Base-by-base conservation (phyloP, 2,797 vertebrate genomes). In the Caiman crocodilus region DNA sequence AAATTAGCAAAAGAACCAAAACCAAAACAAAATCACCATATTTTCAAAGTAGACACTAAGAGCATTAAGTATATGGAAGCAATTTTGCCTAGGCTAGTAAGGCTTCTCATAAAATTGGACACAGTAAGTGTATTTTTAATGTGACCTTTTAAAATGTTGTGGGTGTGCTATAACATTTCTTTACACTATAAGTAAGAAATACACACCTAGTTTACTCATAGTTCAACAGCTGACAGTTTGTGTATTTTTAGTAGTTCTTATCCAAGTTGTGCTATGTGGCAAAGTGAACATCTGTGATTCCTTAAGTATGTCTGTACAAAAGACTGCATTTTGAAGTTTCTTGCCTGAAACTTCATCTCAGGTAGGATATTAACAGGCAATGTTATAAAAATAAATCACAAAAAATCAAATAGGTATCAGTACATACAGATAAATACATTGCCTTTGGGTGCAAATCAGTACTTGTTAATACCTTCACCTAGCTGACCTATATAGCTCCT, bases 161-260 rank as follows among this genome's bases (percentile, higher is more conserved):
- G 67, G 74, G 30, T 77, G 20, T 83, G 16, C 8, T 30, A 71
- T 79, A n/a, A 60, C 30, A 42, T 4, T 64, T 87, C 14, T 55
- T 71, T 63, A 7, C 7, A 59, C 3, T 85, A 26, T 28, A 90
- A 78, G 74, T 84, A 86, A 21, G 30, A 26, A 87, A 83, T 61
- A 89, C 21, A 85, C 74, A 88, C 87, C 73, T 82, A n/a, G 89
- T 92, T 87, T 57, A 65, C 18, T 69, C 74, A 79, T 60, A 92
- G 55, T 81, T 85, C 21, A 90, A 3, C 57, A 87, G 71, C 89
- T 82, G 87, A 87, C 73, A 95, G 69, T 25, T 78, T 18, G 58
- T 78, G 69, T 94, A 93, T 93, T 95, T 94, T 96, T 94, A 91
- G 84, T 74, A 84, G 76, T 59, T 88, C 90, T 84, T 93, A 61